These are phyloP conservation scores for Tridacna crocea DNA, from an alignment of 2,888 invertebrate genomes.

Conservation along the genomic window DNA sequence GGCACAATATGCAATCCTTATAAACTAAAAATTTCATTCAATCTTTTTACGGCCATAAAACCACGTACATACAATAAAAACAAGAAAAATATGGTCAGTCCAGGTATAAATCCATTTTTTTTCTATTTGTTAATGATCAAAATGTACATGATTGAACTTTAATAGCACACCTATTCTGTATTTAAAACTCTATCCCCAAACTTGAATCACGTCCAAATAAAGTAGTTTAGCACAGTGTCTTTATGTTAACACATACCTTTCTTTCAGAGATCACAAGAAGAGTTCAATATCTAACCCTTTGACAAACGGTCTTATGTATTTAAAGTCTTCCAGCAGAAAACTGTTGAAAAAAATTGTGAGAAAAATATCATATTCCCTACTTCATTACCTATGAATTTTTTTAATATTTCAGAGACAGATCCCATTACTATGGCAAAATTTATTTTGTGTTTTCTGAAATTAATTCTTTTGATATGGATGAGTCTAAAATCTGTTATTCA, in stretches of 20 bases:
- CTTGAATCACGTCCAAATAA: conserved; percentile 21
- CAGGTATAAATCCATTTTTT: background rate
- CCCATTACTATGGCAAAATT: background rate
- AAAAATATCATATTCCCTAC: too few species aligned
- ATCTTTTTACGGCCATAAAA: background rate
- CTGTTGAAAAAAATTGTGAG: too few species aligned
- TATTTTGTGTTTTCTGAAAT: background rate
- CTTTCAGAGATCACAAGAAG: conserved; percentile 7
- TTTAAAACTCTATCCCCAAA: conserved; percentile 16
- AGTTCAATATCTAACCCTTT: conserved; percentile 19
- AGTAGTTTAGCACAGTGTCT: conserved; percentile 15
- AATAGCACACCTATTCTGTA: background rate
- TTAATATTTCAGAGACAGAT: background rate
- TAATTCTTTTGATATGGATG: background rate
- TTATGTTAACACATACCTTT: conserved; percentile 16
- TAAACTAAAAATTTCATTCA: background rate
- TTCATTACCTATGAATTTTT: background rate
- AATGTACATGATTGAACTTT: conserved; percentile 16
- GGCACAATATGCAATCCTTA: background rate
- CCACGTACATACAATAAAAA: background rate
- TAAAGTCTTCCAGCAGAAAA: too few species aligned
- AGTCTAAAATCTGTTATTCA: background rate
- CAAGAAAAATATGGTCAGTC: background rate
- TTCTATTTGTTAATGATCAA: background rate
- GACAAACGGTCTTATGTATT: too few species aligned